Conservation (phyloP, 1,140 invertebrate species). For the Cyclargus thomasi region DNA sequence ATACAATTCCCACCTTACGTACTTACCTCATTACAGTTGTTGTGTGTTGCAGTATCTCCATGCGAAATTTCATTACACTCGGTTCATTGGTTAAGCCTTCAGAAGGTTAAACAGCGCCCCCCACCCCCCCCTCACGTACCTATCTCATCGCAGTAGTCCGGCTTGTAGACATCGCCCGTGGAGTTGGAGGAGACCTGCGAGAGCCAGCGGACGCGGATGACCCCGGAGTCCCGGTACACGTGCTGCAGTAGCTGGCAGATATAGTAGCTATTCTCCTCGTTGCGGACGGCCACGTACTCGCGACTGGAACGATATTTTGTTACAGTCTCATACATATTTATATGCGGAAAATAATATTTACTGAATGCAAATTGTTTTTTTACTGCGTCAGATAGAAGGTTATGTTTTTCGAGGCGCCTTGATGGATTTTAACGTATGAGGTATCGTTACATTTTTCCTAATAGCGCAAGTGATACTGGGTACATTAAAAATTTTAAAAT, state of each 20-base stretch:
- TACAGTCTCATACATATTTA: no score
- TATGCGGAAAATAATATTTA: no score
- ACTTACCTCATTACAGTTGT: slow-evolving; percentile 93
- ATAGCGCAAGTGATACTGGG: no score
- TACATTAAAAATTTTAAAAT: no score
- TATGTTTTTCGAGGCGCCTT: no score
- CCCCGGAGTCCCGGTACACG: slow-evolving; percentile 85
- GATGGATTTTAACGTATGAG: no score
- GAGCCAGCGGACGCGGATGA: slow-evolving; percentile 92
- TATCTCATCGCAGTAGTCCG: slow-evolving; percentile 92
- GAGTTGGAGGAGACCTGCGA: slow-evolving; percentile 83
- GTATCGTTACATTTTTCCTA: no score
- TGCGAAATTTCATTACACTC: no score
- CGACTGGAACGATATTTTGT: slow-evolving; percentile 76
- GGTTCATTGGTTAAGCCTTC: background rate
- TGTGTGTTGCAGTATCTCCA: slow-evolving; percentile 56
- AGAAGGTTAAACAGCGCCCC: no score
- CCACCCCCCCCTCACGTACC: slow-evolving; percentile 64
- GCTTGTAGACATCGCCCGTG: slow-evolving; percentile 85
- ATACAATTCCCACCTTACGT: no score
- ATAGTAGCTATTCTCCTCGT: slow-evolving; percentile 91
- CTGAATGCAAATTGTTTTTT: no score
- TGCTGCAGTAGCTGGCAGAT: slow-evolving; percentile 94
- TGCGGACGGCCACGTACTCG: slow-evolving; percentile 92
- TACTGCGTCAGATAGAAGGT: no score